Percentiles rank a stretch among this genome's conserved stretches.
These are phyloP conservation scores for Lepidocyrtinus sp. DNA, from an alignment of 2,888 invertebrate genomes.

Conservation along the genomic window DNA sequence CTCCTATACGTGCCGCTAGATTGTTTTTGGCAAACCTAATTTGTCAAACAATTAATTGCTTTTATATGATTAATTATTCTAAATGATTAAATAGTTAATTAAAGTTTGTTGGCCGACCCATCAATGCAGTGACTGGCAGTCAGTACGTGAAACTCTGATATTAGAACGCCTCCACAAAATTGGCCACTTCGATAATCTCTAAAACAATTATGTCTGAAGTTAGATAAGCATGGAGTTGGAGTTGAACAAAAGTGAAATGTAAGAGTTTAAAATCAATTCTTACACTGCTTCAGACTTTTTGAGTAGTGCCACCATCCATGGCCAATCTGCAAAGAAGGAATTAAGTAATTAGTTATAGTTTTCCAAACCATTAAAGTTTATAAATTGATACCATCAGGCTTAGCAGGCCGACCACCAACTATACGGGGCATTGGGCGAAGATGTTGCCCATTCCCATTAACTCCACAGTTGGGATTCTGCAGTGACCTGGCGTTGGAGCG, in stretches of 20 bases:
- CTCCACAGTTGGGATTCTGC: slow-evolving; percentile 46
- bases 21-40: slow-evolving; percentile 77
- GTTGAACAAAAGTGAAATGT: not conserved
- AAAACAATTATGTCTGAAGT: too few species aligned
- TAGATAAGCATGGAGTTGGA: not conserved
- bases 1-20: slow-evolving; percentile 83
- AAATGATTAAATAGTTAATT: not conserved
- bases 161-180: slow-evolving; percentile 86
- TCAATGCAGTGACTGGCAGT: slow-evolving; percentile 75
- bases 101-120: not conserved
- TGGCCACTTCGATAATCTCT: slow-evolving; percentile 73
- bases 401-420: slow-evolving; percentile 78
- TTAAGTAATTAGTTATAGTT: not conserved
- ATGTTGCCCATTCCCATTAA: slow-evolving; percentile 77
- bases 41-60: not conserved
- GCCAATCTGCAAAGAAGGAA: slow-evolving; percentile 78
- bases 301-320: slow-evolving; percentile 87
- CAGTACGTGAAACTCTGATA: slow-evolving; percentile 84
- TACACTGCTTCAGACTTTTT: slow-evolving; percentile 70
- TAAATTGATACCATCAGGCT: slow-evolving; percentile 73
- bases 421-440: slow-evolving; percentile 75
- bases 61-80: too few species aligned
- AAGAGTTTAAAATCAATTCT: not conserved
- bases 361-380: too few species aligned
- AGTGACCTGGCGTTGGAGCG: not conserved